Percentiles rank a stretch among this genome's conserved stretches.
These are phyloP conservation scores for Aphis craccivora DNA, from an alignment of 1,140 invertebrate genomes.

Conservation along the genomic window DNA sequence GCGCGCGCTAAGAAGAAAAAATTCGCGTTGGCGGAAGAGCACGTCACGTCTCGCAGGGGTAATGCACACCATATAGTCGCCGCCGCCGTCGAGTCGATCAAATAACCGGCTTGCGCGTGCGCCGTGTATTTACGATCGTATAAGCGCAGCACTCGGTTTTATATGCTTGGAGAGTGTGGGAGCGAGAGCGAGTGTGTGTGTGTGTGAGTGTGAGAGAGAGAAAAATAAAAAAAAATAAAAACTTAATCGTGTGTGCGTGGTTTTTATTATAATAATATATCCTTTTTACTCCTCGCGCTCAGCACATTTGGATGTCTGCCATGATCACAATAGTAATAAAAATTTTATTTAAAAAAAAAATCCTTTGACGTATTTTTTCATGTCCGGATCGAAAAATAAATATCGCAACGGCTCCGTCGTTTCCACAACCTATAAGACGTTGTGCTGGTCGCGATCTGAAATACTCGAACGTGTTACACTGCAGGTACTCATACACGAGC, in stretches of 20 bases:
- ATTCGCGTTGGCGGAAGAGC: constrained; percentile 21
- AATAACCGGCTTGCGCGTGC: constrained; percentile 39
- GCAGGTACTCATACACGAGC: neutral
- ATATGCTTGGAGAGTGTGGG: neutral
- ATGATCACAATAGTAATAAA: constrained; percentile 24
- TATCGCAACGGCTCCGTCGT: neutral
- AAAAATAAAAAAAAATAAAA: neutral
- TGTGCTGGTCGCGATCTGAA: neutral
- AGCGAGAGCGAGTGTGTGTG: neutral
- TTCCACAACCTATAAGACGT: neutral
- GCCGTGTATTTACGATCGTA: constrained; percentile 36
- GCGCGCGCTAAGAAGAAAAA: neutral
- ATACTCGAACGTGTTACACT: neutral
- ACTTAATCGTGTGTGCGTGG: constrained; percentile 26
- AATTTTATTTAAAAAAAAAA: neutral
- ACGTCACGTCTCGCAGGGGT: neutral
- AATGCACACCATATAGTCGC: neutral
- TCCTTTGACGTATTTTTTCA: neutral
- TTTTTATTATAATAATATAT: neutral
- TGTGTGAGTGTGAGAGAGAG: neutral
- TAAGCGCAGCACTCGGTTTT: neutral
- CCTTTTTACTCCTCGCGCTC: constrained; percentile 23
- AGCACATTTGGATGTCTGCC: constrained; percentile 44
- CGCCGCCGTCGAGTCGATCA: constrained; percentile 12
- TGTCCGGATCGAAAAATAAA: neutral